These are phyloP conservation scores for Pseudomyrmex concolor DNA, from an alignment of 1,140 invertebrate species.

Conservation along the genomic window DNA sequence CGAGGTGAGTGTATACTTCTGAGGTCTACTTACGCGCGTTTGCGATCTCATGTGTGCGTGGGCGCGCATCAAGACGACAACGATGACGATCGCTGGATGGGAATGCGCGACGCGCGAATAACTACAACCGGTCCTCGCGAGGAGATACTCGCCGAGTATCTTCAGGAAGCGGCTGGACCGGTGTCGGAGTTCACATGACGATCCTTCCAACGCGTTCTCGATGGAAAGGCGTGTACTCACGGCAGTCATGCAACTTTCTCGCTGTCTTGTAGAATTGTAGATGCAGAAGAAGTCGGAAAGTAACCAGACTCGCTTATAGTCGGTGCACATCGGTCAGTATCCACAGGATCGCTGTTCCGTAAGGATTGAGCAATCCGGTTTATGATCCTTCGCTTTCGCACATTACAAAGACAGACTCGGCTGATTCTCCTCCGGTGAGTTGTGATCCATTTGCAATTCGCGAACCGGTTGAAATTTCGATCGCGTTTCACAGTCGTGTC, in stretches of 20 bases:
- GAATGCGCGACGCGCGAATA: background rate
- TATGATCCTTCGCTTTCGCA: background rate
- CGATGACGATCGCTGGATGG: too few species aligned
- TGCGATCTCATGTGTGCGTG: too few species aligned
- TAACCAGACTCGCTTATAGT: constrained; percentile 18
- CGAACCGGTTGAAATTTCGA: background rate
- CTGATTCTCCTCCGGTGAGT: background rate
- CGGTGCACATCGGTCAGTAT: constrained; percentile 57
- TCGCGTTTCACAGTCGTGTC: background rate
- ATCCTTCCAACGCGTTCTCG: constrained; percentile 42
- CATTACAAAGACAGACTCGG: too few species aligned
- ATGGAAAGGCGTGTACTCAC: constrained; percentile 50
- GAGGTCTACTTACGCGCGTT: too few species aligned
- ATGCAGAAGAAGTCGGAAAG: constrained; percentile 67
- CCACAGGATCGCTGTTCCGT: constrained; percentile 32
- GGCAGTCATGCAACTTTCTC: constrained; percentile 72
- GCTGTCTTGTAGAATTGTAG: constrained; percentile 43
- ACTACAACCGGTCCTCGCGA: constrained; percentile 1
- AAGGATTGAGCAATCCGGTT: constrained; percentile 44
- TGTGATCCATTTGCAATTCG: too few species aligned
- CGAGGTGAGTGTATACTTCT: too few species aligned
- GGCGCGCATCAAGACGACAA: too few species aligned
- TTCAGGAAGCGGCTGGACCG: background rate
- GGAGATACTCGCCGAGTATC: background rate
- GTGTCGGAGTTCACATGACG: constrained; percentile 14